Percentiles rank a stretch among this genome's conserved stretches.
These are phyloP conservation scores for Catocala fraxini DNA, from an alignment of 2,888 invertebrate genomes.

Conservation along the genomic window DNA sequence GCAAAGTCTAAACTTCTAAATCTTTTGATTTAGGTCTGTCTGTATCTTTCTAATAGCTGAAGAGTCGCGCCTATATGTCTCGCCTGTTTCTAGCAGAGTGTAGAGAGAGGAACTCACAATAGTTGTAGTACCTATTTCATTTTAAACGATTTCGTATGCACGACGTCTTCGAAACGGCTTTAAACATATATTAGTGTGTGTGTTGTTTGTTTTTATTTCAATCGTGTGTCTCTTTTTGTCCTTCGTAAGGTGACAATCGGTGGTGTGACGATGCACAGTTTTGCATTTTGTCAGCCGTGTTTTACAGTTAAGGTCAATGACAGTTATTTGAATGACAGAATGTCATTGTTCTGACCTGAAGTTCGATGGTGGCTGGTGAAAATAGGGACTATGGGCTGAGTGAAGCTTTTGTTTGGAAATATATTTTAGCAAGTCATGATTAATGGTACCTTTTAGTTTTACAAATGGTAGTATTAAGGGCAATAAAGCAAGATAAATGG, in stretches of 20 bases:
- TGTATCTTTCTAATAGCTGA: too few species aligned
- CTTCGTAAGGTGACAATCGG: conserved; percentile 32
- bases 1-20: too few species aligned
- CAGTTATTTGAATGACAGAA: conserved; percentile 44
- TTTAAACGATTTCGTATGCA: conserved; percentile 70
- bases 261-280: conserved; percentile 42
- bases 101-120: too few species aligned
- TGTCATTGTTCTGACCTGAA: conserved; percentile 18
- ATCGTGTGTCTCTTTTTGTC: conserved; percentile 10
- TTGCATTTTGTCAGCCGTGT: conserved; percentile 50
- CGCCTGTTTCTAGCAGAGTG: too few species aligned
- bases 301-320: conserved; percentile 67
- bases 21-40: too few species aligned
- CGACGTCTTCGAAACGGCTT: conserved; percentile 42
- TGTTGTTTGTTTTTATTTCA: conserved; percentile 12
- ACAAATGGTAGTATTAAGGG: not conserved
- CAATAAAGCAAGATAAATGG: too few species aligned
- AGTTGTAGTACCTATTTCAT: conserved; percentile 26
- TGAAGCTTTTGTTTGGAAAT: conserved; percentile 7
- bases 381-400: conserved; percentile 10
- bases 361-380: conserved; percentile 14
- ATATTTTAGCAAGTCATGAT: conserved; percentile 7
- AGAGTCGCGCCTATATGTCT: too few species aligned
- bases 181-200: conserved; percentile 3
- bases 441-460: not conserved